Evolutionary conservation across 2,888 invertebrate species (phyloP).

Genomic region (Carterocephalus palaemon): DNA sequence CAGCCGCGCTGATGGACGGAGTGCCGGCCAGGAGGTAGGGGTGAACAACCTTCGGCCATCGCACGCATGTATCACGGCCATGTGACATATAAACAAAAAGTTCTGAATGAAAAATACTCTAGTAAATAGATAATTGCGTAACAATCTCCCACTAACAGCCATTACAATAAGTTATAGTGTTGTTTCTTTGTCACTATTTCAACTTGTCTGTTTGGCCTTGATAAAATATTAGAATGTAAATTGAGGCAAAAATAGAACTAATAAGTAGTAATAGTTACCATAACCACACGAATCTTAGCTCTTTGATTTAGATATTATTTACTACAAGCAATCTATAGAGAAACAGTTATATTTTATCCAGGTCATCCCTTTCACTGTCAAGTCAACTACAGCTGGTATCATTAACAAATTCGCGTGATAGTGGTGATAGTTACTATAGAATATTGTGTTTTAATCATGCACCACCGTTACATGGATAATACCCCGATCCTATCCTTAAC

Average conservation of each 20-base stretch:
- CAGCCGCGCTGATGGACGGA: slow-evolving; percentile 59
- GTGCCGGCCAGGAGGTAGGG: slow-evolving; percentile 68
- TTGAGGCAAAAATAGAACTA: slow-evolving; percentile 1
- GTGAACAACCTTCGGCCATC: slow-evolving; percentile 70
- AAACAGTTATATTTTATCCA: slow-evolving; percentile 13
- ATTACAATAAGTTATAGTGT: slow-evolving; percentile 50
- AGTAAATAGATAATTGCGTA: slow-evolving; percentile 56
- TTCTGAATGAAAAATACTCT: slow-evolving; percentile 40
- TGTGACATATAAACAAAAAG: slow-evolving; percentile 41
- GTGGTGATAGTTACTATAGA: too few species aligned
- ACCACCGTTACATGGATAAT: too few species aligned
- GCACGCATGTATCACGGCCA: slow-evolving; percentile 47
- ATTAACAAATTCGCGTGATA: too few species aligned
- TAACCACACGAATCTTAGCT: too few species aligned
- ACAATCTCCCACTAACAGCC: slow-evolving; percentile 46
- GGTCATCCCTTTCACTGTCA: slow-evolving; percentile 23
- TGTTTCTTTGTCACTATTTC: slow-evolving; percentile 50
- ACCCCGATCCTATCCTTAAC: too few species aligned
- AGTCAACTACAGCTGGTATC: too few species aligned
- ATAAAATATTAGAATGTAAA: slow-evolving; percentile 12
- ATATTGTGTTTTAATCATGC: too few species aligned
- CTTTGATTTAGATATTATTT: too few species aligned
- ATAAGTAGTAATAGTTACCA: too few species aligned
- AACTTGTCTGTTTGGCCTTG: slow-evolving; percentile 29
- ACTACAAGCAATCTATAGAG: too few species aligned